Evolutionary conservation across 2,113 vertebrate genomes (phyloP), one percentile per base, ranked within the genome.

Genomic region (Miniopterus natalensis): DNA sequence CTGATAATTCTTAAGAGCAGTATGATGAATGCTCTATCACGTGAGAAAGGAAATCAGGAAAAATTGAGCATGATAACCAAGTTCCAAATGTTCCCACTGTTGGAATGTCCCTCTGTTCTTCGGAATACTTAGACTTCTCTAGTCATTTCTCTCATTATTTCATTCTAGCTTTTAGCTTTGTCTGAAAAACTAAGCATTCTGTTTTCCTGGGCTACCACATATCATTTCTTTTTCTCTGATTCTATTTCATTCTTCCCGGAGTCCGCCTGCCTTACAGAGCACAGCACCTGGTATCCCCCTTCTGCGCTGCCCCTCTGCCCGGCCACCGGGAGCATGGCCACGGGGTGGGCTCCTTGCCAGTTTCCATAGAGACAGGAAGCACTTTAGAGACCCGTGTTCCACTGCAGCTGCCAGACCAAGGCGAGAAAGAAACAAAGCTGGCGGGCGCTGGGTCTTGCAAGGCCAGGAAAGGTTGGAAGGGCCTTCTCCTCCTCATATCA

Each of bases 391-490:
- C 91, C 79, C 86, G 70, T 96, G 86, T 78, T 93, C 89, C 74
- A 73, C 18, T 80, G 79, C 59, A 84, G 85, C 79, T 96, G 97
- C 95, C 97, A 98, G 96, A 97, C 85, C 91, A 92, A 97, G 61
- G 88, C 95, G 80, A 84, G 86, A 78, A 96, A 96, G 95, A 97
- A 95, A 93, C 88, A 96, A 93, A 97, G 93, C 95, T 98, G 97
- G 97, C 97, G 27, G 85, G 45, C 83, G 84, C 14, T n/a, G 55
- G 96, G 96, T 95, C 96, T 87, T 97, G 75, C 70, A 94, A 97
- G 97, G 96, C 97, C 97, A 98, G 79, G 63, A 89, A 97, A 97
- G 97, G 97, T 97, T 98, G 96, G 97, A 97, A 96, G 96, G 96
- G 94, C 79, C 96, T 97, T 89, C 40, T 94, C 23, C 70, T 94